Conservation (phyloP, 2,113 vertebrate species). For the Columba livia region DNA sequence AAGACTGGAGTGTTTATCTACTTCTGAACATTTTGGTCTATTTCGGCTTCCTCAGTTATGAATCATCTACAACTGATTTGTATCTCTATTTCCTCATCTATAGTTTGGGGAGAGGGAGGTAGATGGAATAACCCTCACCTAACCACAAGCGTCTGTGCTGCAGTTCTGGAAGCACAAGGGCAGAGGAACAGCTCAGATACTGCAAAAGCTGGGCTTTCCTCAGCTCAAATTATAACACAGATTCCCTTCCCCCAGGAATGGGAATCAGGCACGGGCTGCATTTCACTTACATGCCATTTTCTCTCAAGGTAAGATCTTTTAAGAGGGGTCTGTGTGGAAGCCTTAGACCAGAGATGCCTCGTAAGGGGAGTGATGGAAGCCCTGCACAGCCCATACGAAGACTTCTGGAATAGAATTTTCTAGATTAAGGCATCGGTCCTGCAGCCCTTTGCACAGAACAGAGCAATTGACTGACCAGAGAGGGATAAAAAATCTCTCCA, state of each 20-base stretch:
- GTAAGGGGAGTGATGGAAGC: not conserved
- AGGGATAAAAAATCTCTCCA: not conserved
- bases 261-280: not conserved
- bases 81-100: not conserved
- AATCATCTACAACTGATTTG: not conserved
- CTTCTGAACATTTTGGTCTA: not conserved
- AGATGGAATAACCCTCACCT: not conserved
- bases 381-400: not conserved
- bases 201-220: not conserved
- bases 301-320: not conserved
- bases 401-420: not conserved
- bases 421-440: not conserved
- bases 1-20: not conserved
- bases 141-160: not conserved
- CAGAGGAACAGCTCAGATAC: not conserved
- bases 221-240: not conserved
- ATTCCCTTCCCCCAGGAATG: not conserved
- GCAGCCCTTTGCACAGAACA: not conserved
- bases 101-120: not conserved
- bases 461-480: not conserved
- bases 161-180: not conserved
- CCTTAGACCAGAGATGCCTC: not conserved
- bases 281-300: not conserved
- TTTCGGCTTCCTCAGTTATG: slow-evolving; percentile 16
- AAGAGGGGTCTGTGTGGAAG: not conserved